Evolutionary conservation across 2,113 vertebrate genomes (phyloP), one percentile per base, ranked within the genome.

Genomic region (Percina caprodes): DNA sequence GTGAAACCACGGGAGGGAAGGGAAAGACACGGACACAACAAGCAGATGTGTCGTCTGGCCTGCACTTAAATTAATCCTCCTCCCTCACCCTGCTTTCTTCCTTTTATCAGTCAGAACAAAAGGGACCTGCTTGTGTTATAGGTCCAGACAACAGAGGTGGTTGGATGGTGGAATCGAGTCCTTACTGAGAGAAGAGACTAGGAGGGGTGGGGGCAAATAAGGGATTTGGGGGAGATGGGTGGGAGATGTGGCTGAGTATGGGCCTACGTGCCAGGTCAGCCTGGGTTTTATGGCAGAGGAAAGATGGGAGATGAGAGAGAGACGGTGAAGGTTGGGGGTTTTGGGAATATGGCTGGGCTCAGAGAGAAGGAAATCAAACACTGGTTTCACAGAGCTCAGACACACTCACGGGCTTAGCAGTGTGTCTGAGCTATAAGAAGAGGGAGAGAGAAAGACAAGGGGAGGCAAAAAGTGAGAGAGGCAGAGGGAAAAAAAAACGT

Each of bases 61-160:
- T 87, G 86, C 62, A 94, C 96, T 96, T 93, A 95, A 93, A 95
- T 94, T 85, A 94, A 95, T 96, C 94, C 95, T 93, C 95, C 95
- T 96, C 96, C 94, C 95, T 87, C 69, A 45, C 74, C 77, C 76
- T 26, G 82, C 95, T 96, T 96, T 90, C 90, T 89, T 87, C 92
- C 92, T 95, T 95, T 95, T 96, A 94, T 95, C 94, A 82, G 35
- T 60, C 70, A 78, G 93, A 91, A 95, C 95, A 96, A 97, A 97
- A 94, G 86, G 93, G 89, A 87, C 84, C 92, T 90, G 86, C 84
- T 92, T 77, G 94, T 91, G 85, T 72, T 90, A 85, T 93, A 88
- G 91, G 94, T 92, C 80, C 92, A 92, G 88, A 95, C 92, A 94
- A 96, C 91, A 92, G 84, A 91, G 88, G 86, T 80, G 83, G 79